Evolutionary conservation across 2,888 invertebrate species (phyloP), one percentile per base, ranked within the genome.

Genomic region (Pheosia tremula): DNA sequence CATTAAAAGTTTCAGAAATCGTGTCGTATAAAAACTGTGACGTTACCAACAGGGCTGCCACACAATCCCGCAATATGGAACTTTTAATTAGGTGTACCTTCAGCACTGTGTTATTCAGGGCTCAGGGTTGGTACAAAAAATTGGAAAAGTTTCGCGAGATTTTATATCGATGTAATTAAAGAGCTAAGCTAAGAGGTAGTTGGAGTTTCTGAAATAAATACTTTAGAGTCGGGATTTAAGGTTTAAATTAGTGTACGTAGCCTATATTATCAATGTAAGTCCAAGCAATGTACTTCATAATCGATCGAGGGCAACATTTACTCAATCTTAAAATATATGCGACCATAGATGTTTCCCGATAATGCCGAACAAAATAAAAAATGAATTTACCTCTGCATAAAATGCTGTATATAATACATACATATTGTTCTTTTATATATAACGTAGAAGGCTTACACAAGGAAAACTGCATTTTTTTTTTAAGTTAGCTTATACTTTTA

Each of bases 1-100:
- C 3, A 43, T 43, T 4, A n/a, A 24, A 24, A 4, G 0, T 24
- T 4, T 50, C 7, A 24, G 24, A 50, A 24, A 50, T 24, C 6
- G 24, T 50, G 24, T 50, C 24, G 50, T 50, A 50, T 50, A 38
- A 38, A 54, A 54, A 11, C 38, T 65, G 43, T 64, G 57, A 57
- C 53, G 54, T 58, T 71, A 59, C 61, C 64, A 24, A 55, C 57
- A 59, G 60, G 61, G 62, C 57, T 59, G 57, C 52, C 64, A 38
- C 41, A 59, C n/a, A 13, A 59, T 59, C 65, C 67, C 62, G 58
- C 58, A 56, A 63, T 68, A 71, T 68, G 58, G 52, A 77, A 78
- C 71, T 77, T 77, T 77, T 78, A 77, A 78, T 77, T 74, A 74
- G 69, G 63, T 72, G 63, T 58, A 63, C 64, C 65, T 57, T 60